Percentiles rank a stretch among this genome's conserved stretches.
phyloP scores from a whole-genome alignment of 35 echinoderm and acorn worm genomes.

The Ophiothrix spiculata region DNA sequence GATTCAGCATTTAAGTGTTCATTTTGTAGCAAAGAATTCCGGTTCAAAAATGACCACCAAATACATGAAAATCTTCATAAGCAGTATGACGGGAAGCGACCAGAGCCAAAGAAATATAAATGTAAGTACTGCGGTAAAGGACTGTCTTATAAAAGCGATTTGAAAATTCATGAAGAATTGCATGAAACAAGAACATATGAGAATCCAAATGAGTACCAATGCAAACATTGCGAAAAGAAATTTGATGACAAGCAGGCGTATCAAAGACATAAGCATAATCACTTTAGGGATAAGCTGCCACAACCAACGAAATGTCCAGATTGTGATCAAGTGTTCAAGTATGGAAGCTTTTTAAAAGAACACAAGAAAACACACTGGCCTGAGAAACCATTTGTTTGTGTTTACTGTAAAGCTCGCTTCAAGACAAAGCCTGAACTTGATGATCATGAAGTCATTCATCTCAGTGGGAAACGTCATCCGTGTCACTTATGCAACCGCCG shows the following conservation, averaged over 20 bases:
- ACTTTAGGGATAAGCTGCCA: neutral
- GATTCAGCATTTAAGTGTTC: neutral
- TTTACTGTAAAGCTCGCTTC: neutral
- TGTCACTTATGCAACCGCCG: neutral
- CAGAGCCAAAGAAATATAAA: neutral
- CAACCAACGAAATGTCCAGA: neutral
- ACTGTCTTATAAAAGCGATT: neutral
- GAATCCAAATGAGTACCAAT: neutral
- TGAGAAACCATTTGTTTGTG: neutral
- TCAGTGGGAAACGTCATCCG: neutral
- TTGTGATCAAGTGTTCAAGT: neutral
- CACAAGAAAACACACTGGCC: constrained; percentile 8
- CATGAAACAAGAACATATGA: neutral
- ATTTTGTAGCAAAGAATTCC: neutral
- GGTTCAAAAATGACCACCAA: neutral
- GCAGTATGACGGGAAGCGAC: neutral
- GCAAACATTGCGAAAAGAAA: neutral
- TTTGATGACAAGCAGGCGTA: neutral
- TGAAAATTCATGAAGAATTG: neutral
- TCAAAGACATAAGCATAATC: neutral
- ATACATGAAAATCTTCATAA: neutral
- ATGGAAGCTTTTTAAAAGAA: neutral
- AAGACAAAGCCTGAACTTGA: neutral
- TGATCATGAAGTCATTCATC: neutral
- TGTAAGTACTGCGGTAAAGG: neutral